Evolutionary conservation across 1,140 invertebrate species (phyloP).

Genomic region (Maniola jurtina): DNA sequence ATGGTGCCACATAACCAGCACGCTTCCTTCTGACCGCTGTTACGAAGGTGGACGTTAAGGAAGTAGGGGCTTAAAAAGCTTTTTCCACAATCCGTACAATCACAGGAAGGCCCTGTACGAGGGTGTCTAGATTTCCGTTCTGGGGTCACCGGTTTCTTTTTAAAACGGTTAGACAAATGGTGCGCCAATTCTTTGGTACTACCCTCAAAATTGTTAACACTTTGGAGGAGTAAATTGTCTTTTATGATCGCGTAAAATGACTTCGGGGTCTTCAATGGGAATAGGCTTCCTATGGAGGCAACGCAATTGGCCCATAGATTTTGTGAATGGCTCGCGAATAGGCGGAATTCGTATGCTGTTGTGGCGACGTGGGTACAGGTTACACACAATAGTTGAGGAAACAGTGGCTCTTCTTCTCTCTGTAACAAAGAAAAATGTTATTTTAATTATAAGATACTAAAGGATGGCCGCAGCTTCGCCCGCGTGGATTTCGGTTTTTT

Average conservation of each 20-base stretch:
- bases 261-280: slow-evolving; percentile 26
- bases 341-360: slow-evolving; percentile 51
- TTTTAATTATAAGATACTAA: not conserved
- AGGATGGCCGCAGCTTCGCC: too few relatives aligned
- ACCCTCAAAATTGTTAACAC: slow-evolving; percentile 46
- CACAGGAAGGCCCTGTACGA: slow-evolving; percentile 46
- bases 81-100: slow-evolving; percentile 66
- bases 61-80: slow-evolving; percentile 61
- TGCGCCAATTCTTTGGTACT: slow-evolving; percentile 44
- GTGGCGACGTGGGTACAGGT: slow-evolving; percentile 49
- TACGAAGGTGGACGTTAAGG: slow-evolving; percentile 63
- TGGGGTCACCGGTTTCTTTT: slow-evolving; percentile 30
- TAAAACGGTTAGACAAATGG: slow-evolving; percentile 41
- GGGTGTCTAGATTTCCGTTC: slow-evolving; percentile 44
- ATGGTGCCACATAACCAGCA: slow-evolving; percentile 54
- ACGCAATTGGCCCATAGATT: slow-evolving; percentile 53
- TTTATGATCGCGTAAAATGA: slow-evolving; percentile 56
- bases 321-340: slow-evolving; percentile 48
- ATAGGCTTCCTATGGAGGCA: slow-evolving; percentile 34
- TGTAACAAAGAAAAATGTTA: slow-evolving; percentile 38
- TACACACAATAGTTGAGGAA: slow-evolving; percentile 49
- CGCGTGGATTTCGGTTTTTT: too few relatives aligned
- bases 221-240: slow-evolving; percentile 48
- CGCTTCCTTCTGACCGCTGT: slow-evolving; percentile 63
- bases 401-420: slow-evolving; percentile 49